phyloP scores from a whole-genome alignment of 2,113 vertebrate species.

The Crotophaga sulcirostris region DNA sequence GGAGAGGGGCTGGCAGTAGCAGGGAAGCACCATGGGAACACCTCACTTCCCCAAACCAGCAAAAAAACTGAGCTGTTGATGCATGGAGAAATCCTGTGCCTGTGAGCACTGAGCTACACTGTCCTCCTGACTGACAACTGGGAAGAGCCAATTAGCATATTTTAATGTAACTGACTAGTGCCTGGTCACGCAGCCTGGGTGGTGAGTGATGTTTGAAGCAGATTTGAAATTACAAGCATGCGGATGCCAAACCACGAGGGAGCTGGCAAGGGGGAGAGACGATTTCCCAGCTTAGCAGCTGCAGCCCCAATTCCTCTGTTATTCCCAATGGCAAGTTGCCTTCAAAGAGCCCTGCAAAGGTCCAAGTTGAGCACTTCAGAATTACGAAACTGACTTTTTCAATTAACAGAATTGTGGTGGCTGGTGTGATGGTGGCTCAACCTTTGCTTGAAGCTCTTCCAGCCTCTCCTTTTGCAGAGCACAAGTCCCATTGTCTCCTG shows the following conservation, averaged over 20 bases:
- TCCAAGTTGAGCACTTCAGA: neutral
- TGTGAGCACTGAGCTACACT: neutral
- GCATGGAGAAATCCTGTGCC: neutral
- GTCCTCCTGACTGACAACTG: neutral
- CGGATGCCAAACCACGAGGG: neutral
- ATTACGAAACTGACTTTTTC: conserved; percentile 54
- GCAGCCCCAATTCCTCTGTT: neutral
- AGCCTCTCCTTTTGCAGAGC: neutral
- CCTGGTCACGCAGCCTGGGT: neutral
- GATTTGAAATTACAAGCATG: conserved; percentile 31
- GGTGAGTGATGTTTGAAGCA: neutral
- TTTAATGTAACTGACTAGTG: conserved; percentile 32
- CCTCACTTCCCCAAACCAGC: neutral
- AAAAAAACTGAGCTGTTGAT: neutral
- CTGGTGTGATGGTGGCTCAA: neutral
- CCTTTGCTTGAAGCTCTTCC: neutral
- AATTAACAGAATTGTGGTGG: neutral
- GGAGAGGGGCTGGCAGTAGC: neutral
- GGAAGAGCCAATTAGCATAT: conserved; percentile 33
- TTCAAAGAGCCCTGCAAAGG: neutral
- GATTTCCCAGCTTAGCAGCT: neutral
- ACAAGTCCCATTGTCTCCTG: accelerated
- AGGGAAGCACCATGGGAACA: neutral
- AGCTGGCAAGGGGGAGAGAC: neutral
- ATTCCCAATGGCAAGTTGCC: neutral